phyloP scores from a whole-genome alignment of 2,888 invertebrate genomes.

The Gisinianus flammeolus region DNA sequence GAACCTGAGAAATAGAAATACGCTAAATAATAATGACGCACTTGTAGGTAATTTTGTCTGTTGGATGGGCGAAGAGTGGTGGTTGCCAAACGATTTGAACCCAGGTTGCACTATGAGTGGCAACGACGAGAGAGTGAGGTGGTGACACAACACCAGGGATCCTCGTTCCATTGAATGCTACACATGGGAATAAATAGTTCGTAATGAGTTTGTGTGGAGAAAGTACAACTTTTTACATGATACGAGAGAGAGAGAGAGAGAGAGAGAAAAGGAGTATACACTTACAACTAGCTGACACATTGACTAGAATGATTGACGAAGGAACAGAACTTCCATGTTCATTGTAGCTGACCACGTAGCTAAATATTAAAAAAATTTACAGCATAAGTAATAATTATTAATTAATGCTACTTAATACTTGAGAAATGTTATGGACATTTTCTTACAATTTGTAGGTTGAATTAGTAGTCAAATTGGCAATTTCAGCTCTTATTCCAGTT shows the following conservation, averaged over 20 bases:
- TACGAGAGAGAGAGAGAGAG: not conserved
- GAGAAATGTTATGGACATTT: no score
- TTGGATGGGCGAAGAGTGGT: slow-evolving; percentile 80
- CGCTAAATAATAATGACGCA: slow-evolving; percentile 61
- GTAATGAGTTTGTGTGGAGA: not conserved
- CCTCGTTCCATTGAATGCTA: slow-evolving; percentile 62
- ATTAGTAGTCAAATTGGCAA: slow-evolving; percentile 72
- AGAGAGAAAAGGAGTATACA: not conserved
- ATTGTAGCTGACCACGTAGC: slow-evolving; percentile 79
- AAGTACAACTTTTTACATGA: not conserved
- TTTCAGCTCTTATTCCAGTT: slow-evolving; percentile 67
- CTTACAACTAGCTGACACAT: slow-evolving; percentile 65
- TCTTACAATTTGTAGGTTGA: slow-evolving; percentile 79
- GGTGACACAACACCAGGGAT: slow-evolving; percentile 77
- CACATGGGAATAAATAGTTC: not conserved
- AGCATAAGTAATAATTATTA: no score
- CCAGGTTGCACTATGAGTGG: slow-evolving; percentile 81
- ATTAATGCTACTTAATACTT: no score
- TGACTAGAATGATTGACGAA: slow-evolving; percentile 78
- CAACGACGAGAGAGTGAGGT: slow-evolving; percentile 78
- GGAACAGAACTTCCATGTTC: slow-evolving; percentile 80
- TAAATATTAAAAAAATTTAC: no score
- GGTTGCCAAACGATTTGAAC: slow-evolving; percentile 84
- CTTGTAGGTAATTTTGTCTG: slow-evolving; percentile 78
- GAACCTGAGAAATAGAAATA: not conserved